A percentile compares a stretch with the other conserved stretches of the same genome.
Evolutionary conservation across 92 coral and sea anemone species (phyloP).

Genomic region (Hydrozoanthus gracilis): DNA sequence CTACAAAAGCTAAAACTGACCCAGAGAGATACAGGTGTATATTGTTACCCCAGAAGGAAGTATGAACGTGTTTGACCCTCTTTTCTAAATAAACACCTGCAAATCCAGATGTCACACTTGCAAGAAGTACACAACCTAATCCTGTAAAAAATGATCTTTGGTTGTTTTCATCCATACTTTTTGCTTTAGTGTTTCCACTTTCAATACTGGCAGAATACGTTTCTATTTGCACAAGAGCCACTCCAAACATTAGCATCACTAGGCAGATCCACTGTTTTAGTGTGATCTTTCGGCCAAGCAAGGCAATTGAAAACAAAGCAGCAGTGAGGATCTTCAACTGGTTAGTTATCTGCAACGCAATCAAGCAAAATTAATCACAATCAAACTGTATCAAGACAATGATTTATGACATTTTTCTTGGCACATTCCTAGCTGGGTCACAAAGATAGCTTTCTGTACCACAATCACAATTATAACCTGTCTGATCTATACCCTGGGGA

Average conservation of each 20-base stretch:
- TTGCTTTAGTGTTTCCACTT: slow-evolving; percentile 17
- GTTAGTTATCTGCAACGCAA: slow-evolving; percentile 69
- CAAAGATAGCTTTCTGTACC: no score
- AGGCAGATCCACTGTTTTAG: slow-evolving; percentile 71
- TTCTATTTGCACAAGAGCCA: slow-evolving; percentile 78
- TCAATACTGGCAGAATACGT: slow-evolving; percentile 46
- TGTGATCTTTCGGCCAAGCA: slow-evolving; percentile 66
- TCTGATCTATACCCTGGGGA: no score
- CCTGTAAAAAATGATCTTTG: slow-evolving; percentile 69
- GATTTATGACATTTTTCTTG: no score
- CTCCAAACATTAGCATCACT: slow-evolving; percentile 71
- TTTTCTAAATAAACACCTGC: slow-evolving; percentile 89
- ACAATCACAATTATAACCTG: no score
- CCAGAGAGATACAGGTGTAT: slow-evolving; percentile 77
- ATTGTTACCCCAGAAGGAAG: slow-evolving; percentile 75
- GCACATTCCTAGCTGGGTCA: no score
- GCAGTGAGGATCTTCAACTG: slow-evolving; percentile 83
- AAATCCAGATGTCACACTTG: slow-evolving; percentile 77
- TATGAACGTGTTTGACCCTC: slow-evolving; percentile 64
- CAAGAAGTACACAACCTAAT: slow-evolving; percentile 69
- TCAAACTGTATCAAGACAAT: no score
- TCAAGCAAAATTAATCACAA: neutral
- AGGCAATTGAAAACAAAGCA: slow-evolving; percentile 74
- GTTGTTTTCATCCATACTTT: neutral
- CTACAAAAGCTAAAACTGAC: slow-evolving; percentile 62